Base-by-base conservation (phyloP, 2,797 vertebrate genomes). In the Poecile montanus region DNA sequence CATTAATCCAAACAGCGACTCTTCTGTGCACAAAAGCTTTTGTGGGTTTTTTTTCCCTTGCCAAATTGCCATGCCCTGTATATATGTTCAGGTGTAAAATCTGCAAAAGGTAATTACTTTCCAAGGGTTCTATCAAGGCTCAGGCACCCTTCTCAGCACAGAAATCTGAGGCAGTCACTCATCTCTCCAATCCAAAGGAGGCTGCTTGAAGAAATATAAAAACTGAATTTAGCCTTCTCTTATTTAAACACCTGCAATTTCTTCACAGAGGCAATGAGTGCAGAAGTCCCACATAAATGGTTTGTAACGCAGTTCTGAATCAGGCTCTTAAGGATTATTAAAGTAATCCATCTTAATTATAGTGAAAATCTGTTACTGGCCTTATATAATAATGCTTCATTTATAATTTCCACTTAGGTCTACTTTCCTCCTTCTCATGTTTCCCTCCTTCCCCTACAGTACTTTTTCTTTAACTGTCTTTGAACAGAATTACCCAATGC, bases 301-400 rank as follows among this genome's bases (percentile, higher is more conserved):
- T 93, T 88, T 95, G 73, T 58, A 93, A 93, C 58, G 78, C 40
- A 93, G 67, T 79, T 95, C n/a, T 34, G 94, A 96, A 95, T 93
- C 67, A 81, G 97, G 50, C 89, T 91, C 88, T 93, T 48, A 91
- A 95, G 84, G 93, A 86, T 94, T 97, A 97, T 97, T 97, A 96
- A 96, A 94, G 74, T 80, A 92, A 97, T 96, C 93, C 87, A 79
- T 97, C 94, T 97, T 96, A 97, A 97, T 98, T 98, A 95, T 26
- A 62, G 72, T 89, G 91, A 96, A 96, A 97, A 94, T 63, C 79
- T 89, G 85, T 93, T 96, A 89, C 38, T 77, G 23, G 47, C 67
- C 85, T 96, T 94, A 96, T 89, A 91, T 96, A 96, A 93, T 93
- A 96, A 96, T 88, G 54, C 27, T 89, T 94, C 53, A 71, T 96